Conservation (phyloP, 2,113 vertebrate species). For the Leptocoma aspasia region DNA sequence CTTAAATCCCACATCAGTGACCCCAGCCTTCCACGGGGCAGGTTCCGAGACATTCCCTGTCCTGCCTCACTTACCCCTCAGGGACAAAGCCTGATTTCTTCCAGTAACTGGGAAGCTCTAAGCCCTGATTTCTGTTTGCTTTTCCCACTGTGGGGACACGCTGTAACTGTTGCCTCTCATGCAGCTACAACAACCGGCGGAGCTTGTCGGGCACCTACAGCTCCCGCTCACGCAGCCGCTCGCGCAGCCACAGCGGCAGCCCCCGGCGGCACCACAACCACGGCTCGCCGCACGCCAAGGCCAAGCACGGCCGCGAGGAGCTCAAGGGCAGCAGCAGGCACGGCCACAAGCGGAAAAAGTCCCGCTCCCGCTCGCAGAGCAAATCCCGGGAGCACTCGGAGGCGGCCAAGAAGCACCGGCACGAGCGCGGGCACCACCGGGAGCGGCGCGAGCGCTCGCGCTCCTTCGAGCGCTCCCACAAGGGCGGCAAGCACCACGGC, state of each 20-base stretch:
- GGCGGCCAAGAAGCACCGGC: slow-evolving; percentile 91
- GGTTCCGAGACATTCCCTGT: accelerated
- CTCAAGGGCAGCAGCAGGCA: slow-evolving; percentile 84
- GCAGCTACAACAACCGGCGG: slow-evolving; percentile 92
- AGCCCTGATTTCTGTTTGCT: accelerated
- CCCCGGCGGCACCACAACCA: slow-evolving; percentile 89
- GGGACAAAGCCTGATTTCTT: accelerated
- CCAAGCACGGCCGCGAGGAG: slow-evolving; percentile 86
- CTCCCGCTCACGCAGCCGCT: slow-evolving; percentile 90
- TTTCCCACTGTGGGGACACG: accelerated
- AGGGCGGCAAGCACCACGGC: slow-evolving; percentile 88
- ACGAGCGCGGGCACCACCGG: slow-evolving; percentile 88
- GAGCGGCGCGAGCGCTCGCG: slow-evolving; percentile 90
- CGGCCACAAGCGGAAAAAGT: slow-evolving; percentile 93
- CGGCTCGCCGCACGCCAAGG: slow-evolving; percentile 85
- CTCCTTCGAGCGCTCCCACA: slow-evolving; percentile 92
- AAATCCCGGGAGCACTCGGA: slow-evolving; percentile 88
- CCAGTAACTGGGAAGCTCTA: accelerated
- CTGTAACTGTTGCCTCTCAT: accelerated
- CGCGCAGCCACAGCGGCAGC: slow-evolving; percentile 90
- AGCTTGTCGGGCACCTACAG: slow-evolving; percentile 97
- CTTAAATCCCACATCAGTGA: background rate
- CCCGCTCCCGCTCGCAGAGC: slow-evolving; percentile 86
- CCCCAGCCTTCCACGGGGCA: background rate
- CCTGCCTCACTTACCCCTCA: accelerated